Percentiles rank a stretch among this genome's conserved stretches.
These are phyloP conservation scores for Brachypteracias leptosomus DNA, from an alignment of 2,113 vertebrate genomes.

Conservation along the genomic window DNA sequence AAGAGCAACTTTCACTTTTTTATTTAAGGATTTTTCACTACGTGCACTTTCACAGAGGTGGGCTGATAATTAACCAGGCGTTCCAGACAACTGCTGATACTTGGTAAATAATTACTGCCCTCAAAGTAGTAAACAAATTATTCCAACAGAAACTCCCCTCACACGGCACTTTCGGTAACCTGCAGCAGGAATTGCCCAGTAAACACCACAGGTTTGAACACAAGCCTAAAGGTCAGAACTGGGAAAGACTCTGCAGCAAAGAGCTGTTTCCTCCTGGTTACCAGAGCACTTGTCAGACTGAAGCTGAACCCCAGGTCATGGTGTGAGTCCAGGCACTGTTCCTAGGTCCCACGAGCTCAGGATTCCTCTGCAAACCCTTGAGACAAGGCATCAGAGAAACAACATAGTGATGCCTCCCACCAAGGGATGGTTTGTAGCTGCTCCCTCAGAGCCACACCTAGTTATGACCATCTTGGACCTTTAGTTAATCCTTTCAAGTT, in stretches of 20 bases:
- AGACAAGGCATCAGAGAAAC: neutral
- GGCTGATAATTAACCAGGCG: constrained; percentile 53
- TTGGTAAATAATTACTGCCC: constrained; percentile 42
- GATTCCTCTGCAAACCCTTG: neutral
- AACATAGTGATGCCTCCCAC: neutral
- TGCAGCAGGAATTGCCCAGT: neutral
- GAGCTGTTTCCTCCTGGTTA: neutral
- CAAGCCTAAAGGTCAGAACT: neutral
- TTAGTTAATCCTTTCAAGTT: neutral
- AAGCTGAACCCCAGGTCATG: neutral
- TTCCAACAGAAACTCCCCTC: constrained; percentile 24
- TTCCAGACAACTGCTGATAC: neutral
- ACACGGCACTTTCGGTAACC: neutral
- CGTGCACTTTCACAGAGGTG: neutral
- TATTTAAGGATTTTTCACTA: neutral
- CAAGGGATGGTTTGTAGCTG: neutral
- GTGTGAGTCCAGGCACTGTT: neutral
- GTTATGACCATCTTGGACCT: neutral
- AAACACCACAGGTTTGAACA: neutral
- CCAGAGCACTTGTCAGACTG: neutral
- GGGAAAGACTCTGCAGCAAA: neutral
- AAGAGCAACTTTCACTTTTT: neutral
- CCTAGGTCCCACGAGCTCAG: neutral
- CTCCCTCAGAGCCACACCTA: neutral
- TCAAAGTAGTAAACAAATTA: constrained; percentile 1